A percentile compares a stretch with the other conserved stretches of the same genome.
phyloP scores from a whole-genome alignment of 2,113 vertebrate species.

The Alces alces region DNA sequence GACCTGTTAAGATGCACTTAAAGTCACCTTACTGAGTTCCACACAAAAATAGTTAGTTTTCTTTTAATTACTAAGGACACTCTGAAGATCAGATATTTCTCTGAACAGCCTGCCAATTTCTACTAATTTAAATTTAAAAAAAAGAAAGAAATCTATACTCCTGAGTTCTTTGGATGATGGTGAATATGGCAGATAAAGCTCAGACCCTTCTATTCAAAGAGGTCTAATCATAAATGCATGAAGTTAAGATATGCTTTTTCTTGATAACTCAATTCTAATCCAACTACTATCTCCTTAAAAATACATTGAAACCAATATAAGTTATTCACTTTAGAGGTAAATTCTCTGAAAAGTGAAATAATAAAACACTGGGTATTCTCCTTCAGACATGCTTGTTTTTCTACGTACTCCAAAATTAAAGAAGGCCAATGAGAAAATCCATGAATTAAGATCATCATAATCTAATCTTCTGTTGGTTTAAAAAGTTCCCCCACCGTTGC shows the following conservation, averaged over 20 bases:
- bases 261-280: neutral
- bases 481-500: neutral
- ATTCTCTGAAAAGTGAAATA: neutral
- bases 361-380: neutral
- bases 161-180: neutral
- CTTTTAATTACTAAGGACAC: neutral
- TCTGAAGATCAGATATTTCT: neutral
- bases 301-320: neutral
- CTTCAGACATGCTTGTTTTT: neutral
- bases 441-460: neutral
- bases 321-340: neutral
- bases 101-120: neutral
- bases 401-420: neutral
- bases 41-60: neutral
- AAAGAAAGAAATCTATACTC: neutral
- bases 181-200: neutral
- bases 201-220: neutral
- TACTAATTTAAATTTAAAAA: neutral
- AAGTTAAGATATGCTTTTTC: neutral
- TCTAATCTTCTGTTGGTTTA: neutral
- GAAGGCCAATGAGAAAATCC: neutral
- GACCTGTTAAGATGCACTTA: neutral
- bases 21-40: neutral
- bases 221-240: neutral
- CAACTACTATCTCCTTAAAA: neutral